These are phyloP conservation scores for Mythimna vitellina DNA, from an alignment of 2,888 invertebrate genomes.

Conservation along the genomic window DNA sequence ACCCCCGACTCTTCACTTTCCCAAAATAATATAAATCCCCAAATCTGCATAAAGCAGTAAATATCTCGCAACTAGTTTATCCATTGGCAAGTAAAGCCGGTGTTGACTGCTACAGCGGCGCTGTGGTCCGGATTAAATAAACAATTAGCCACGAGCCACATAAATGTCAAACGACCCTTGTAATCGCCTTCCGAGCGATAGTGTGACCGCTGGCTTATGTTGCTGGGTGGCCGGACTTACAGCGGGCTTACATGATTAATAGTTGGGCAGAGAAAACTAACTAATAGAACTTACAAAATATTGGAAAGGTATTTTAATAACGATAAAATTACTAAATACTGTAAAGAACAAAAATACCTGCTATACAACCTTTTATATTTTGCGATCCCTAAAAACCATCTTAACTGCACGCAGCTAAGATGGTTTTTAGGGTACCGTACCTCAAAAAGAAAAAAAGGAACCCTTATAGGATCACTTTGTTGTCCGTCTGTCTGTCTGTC, in stretches of 20 bases:
- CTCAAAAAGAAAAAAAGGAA: too few relatives aligned
- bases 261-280: not conserved
- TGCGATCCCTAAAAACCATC: too few relatives aligned
- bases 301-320: not conserved
- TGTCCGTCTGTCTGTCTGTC: too few relatives aligned
- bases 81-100: conserved; percentile 46
- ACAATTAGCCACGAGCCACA: conserved; percentile 74
- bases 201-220: conserved; percentile 68
- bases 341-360: too few relatives aligned
- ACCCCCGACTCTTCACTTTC: not conserved
- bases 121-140: conserved; percentile 68
- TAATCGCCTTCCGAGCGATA: conserved; percentile 75
- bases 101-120: conserved; percentile 60
- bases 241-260: conserved; percentile 44
- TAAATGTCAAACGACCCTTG: conserved; percentile 76
- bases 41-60: conserved; percentile 48
- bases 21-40: not conserved
- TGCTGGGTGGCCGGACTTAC: conserved; percentile 34
- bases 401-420: too few relatives aligned
- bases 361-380: too few relatives aligned
- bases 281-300: not conserved
- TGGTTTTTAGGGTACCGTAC: too few relatives aligned
- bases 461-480: too few relatives aligned
- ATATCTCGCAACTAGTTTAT: conserved; percentile 43
- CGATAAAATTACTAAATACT: too few relatives aligned